Conservation (phyloP, 35 echinoderm and acorn worm species). For the Heliocidaris tuberculata region DNA sequence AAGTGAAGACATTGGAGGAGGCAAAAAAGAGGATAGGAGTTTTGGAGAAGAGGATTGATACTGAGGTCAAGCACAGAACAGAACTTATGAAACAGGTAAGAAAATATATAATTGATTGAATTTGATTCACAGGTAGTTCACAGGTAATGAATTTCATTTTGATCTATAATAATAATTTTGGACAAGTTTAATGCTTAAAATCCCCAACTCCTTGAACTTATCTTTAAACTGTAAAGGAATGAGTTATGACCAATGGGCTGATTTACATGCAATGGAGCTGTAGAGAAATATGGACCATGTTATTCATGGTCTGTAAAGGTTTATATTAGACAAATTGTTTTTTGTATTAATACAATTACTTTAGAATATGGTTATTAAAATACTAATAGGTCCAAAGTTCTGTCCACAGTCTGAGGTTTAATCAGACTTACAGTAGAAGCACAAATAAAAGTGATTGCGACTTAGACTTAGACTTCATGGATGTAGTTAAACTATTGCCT, state of each 20-base stretch:
- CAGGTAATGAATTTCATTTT: too few relatives aligned
- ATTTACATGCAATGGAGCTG: neutral
- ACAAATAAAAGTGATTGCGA: neutral
- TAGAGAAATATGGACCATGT: neutral
- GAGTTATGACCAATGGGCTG: too few relatives aligned
- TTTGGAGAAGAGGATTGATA: neutral
- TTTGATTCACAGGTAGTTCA: too few relatives aligned
- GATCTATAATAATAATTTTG: too few relatives aligned
- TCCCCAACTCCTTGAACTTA: too few relatives aligned
- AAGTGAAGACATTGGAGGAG: neutral
- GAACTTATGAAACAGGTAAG: neutral
- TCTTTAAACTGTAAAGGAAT: too few relatives aligned
- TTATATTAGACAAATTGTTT: neutral
- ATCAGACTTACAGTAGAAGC: neutral
- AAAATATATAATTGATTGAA: too few relatives aligned
- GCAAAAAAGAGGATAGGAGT: neutral
- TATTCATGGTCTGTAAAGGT: neutral
- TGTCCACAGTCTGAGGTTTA: neutral
- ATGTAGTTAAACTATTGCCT: too few relatives aligned
- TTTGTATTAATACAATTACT: neutral
- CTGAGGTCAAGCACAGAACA: neutral
- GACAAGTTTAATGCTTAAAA: too few relatives aligned
- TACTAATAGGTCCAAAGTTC: too few relatives aligned
- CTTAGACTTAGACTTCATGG: too few relatives aligned
- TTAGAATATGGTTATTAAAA: neutral